Percentiles rank a stretch among this genome's conserved stretches.
phyloP scores from a whole-genome alignment of 2,113 vertebrate species.

The Macaca fascicularis region DNA sequence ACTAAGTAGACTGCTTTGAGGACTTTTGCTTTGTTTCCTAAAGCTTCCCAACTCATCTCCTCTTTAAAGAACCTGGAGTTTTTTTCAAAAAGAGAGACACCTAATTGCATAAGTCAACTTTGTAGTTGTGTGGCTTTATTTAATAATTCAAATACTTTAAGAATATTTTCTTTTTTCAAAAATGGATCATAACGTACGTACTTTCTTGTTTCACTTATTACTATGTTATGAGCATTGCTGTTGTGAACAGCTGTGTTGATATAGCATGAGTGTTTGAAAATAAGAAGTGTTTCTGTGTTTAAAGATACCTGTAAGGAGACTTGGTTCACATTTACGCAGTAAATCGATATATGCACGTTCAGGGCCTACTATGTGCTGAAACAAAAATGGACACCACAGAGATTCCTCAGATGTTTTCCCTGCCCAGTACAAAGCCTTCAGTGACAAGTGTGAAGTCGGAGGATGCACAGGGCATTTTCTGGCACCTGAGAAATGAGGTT shows the following conservation, averaged over 20 bases:
- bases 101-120: background rate
- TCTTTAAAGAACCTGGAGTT: slow-evolving; percentile 17
- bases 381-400: background rate
- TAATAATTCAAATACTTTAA: slow-evolving; percentile 35
- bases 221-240: background rate
- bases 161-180: background rate
- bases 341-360: background rate
- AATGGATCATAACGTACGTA: background rate
- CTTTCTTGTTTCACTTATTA: background rate
- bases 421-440: background rate
- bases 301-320: background rate
- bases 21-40: slow-evolving; percentile 41
- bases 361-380: background rate
- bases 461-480: background rate
- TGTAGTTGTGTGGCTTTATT: slow-evolving; percentile 13
- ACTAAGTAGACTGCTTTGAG: slow-evolving; percentile 14
- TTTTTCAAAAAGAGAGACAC: background rate
- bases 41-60: slow-evolving; percentile 18
- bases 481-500: background rate
- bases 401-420: background rate
- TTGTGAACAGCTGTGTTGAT: background rate
- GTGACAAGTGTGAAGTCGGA: background rate
- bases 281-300: background rate
- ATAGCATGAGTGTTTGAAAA: background rate
- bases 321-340: background rate